These are phyloP conservation scores for Melanotaenia duboulayi DNA, from an alignment of 2,113 vertebrate species.

Conservation along the genomic window DNA sequence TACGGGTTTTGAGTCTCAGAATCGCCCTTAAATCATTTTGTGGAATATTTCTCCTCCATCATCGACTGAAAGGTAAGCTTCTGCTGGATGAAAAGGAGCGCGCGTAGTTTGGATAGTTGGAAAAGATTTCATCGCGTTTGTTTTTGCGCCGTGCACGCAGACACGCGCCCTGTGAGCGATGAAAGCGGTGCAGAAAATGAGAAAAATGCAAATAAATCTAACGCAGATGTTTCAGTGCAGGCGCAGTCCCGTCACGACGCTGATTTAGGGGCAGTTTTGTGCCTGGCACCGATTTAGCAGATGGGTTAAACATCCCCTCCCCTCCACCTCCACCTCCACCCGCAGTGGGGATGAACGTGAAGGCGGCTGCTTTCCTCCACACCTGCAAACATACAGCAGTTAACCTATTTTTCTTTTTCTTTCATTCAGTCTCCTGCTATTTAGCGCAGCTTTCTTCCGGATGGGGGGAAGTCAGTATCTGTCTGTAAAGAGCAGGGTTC, in stretches of 20 bases:
- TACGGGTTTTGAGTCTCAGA: conserved; percentile 30
- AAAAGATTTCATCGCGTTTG: neutral
- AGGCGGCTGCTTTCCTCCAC: conserved; percentile 43
- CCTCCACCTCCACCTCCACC: conserved; percentile 19
- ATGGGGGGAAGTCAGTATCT: neutral
- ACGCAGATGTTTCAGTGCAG: conserved; percentile 40
- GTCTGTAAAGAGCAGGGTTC: neutral
- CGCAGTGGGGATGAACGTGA: conserved; percentile 32
- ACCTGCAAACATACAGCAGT: conserved; percentile 36
- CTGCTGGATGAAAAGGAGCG: neutral
- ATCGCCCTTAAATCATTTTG: conserved; percentile 50
- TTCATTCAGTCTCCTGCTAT: conserved; percentile 72
- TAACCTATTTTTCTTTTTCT: conserved; percentile 2
- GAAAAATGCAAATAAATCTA: neutral
- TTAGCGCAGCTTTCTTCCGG: conserved; percentile 31
- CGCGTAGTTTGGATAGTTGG: conserved; percentile 26
- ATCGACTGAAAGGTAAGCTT: conserved; percentile 57
- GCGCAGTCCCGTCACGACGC: conserved; percentile 24
- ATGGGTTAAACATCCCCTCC: conserved; percentile 51
- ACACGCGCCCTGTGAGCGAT: neutral
- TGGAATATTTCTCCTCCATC: conserved; percentile 78
- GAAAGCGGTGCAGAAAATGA: neutral
- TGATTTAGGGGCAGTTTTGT: conserved; percentile 61
- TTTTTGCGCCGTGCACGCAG: conserved; percentile 18
- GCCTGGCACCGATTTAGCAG: conserved; percentile 52